phyloP scores from a whole-genome alignment of 2,113 vertebrate genomes.

The Prunella fulvescens region DNA sequence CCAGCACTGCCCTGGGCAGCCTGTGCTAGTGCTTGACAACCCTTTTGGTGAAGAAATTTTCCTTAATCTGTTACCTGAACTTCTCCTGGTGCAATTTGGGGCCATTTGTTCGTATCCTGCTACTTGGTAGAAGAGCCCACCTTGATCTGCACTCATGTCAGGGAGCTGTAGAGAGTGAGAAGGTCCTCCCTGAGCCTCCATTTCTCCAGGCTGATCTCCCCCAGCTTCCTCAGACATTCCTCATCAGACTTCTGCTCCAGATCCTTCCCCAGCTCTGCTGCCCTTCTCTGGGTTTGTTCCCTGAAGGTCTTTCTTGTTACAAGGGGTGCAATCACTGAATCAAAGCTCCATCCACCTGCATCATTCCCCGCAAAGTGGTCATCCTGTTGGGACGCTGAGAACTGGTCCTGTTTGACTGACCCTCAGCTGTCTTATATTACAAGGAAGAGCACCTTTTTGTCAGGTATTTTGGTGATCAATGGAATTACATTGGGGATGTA shows the following conservation, averaged over 20 bases:
- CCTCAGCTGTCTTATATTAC: neutral
- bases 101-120: neutral
- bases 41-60: neutral
- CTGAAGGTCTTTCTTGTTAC: neutral
- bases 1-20: neutral
- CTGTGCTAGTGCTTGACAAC: neutral
- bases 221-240: neutral
- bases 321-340: neutral
- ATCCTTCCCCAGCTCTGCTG: neutral
- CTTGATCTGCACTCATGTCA: accelerated
- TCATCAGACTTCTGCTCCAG: neutral
- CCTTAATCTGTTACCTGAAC: neutral
- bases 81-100: neutral
- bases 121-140: neutral
- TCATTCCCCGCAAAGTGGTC: neutral
- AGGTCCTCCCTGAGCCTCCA: neutral
- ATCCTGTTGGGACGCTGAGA: neutral
- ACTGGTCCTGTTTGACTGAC: neutral
- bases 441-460: neutral
- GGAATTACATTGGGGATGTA: neutral
- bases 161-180: accelerated
- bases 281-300: accelerated
- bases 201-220: neutral
- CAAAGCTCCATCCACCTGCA: neutral
- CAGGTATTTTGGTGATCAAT: neutral